These are phyloP conservation scores for Drosophila melanocephala DNA, from an alignment of 2,888 invertebrate genomes.

Conservation along the genomic window DNA sequence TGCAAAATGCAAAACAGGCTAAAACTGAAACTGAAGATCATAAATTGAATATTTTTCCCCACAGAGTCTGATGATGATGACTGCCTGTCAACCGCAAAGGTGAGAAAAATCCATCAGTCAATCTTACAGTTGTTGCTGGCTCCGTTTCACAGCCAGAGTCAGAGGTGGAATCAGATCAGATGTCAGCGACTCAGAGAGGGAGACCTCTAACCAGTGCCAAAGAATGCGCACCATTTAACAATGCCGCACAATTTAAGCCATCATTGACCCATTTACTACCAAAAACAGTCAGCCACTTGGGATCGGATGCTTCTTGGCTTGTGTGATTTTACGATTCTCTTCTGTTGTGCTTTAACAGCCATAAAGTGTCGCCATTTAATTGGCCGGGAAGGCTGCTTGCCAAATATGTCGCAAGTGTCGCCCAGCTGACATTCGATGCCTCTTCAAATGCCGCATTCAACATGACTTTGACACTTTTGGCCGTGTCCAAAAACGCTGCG, in stretches of 20 bases:
- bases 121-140: slow-evolving; percentile 40
- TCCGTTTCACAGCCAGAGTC: slow-evolving; percentile 47
- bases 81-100: slow-evolving; percentile 47
- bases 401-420: slow-evolving; percentile 65
- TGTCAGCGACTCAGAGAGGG: slow-evolving; percentile 52
- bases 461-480: slow-evolving; percentile 73
- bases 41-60: slow-evolving; percentile 55
- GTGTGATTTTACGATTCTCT: slow-evolving; percentile 6
- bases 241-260: slow-evolving; percentile 79
- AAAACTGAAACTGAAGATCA: slow-evolving; percentile 57
- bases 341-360: slow-evolving; percentile 12
- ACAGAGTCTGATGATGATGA: slow-evolving; percentile 4
- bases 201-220: slow-evolving; percentile 39
- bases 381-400: slow-evolving; percentile 67
- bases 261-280: slow-evolving; percentile 75
- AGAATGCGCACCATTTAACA: slow-evolving; percentile 56
- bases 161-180: slow-evolving; percentile 76
- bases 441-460: slow-evolving; percentile 14
- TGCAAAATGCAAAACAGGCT: slow-evolving; percentile 41
- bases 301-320: slow-evolving; percentile 31
- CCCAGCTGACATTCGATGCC: slow-evolving; percentile 15
- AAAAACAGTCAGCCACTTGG: slow-evolving; percentile 56
- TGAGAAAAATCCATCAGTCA: slow-evolving; percentile 57
- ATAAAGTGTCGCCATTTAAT: slow-evolving; percentile 79
- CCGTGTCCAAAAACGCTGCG: slow-evolving; percentile 47